Evolutionary conservation across 2,113 vertebrate species (phyloP).

Genomic region (Oxyura jamaicensis): DNA sequence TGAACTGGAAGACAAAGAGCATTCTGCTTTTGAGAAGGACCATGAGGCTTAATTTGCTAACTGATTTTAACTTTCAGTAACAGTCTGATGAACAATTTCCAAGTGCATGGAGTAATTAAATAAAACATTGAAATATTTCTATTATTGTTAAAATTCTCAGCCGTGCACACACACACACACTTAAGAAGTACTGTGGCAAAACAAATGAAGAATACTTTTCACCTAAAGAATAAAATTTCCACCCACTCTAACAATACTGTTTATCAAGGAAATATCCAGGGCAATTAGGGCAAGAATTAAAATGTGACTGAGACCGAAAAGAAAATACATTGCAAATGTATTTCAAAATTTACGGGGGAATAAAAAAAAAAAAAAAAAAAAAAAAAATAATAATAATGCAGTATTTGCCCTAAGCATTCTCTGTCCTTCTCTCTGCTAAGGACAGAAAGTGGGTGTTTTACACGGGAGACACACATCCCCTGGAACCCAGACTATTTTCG

Average conservation of each 20-base stretch:
- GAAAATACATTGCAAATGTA: neutral
- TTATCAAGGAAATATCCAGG: neutral
- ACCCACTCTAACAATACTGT: neutral
- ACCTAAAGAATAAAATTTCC: neutral
- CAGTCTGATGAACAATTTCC: neutral
- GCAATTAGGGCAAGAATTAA: neutral
- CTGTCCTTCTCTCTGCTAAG: neutral
- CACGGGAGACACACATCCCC: too few relatives aligned
- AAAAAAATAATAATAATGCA: neutral
- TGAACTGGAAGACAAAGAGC: neutral
- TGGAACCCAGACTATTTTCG: neutral
- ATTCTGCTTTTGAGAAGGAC: neutral
- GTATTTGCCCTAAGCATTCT: neutral
- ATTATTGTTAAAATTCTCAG: neutral
- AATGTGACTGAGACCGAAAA: neutral
- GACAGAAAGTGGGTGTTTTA: neutral
- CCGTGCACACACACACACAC: neutral
- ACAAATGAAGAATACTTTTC: neutral
- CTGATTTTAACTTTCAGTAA: neutral
- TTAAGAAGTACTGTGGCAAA: neutral
- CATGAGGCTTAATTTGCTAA: neutral
- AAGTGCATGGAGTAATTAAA: neutral
- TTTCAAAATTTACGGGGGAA: neutral
- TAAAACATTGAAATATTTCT: neutral
- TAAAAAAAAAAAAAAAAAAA: too few relatives aligned